Base-by-base conservation (phyloP, 2,113 vertebrate genomes). In the Megaleporinus macrocephalus region DNA sequence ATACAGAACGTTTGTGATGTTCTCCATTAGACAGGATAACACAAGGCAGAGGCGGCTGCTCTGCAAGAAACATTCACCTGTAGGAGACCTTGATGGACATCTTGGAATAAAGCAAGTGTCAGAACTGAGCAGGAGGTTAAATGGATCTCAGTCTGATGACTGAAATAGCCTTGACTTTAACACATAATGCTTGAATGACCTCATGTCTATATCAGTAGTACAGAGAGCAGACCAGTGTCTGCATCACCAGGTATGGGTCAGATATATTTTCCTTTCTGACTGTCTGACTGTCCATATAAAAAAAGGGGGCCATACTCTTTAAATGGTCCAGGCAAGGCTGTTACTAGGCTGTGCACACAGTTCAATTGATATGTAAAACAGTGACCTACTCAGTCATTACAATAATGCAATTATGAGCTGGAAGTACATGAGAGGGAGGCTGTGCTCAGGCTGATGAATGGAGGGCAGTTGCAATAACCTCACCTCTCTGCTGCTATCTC, bases 301-400 rank as follows among this genome's bases (percentile, higher is more conserved):
- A 12, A 12, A n/a, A 61, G n/a, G 13, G 13, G n/a, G 24, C 2
- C 4, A 4, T 26, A 13, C 57, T 11, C n/a, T 61, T 61, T 61
- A 10, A 61, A 61, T 24, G 57, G 57, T 10, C 57, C 57, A 10
- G 9, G n/a, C 20, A 26, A 24, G 57, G 0, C n/a, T n/a, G 13
- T 26, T 26, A 10, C 11, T 5, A 61, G 10, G 44, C 44, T 10
- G 6, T 16, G 66, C 29, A 70, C 30, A 79, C 59, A 69, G 26
- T 49, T 11, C 44, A 26, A 36, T 79, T 55, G 49, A 66, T 72
- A 74, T 66, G 70, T 5, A 53, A 41, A 53, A 63, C 79, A 81
- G 71, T 55, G 24, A 51, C 44, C 44, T 55, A 49, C 36, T 30
- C 1, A 62, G 24, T 27, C 36, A 61, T 78, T 20, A 66, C 16